Conservation (phyloP, 2,888 invertebrate species). For the Coelopa pilipes region DNA sequence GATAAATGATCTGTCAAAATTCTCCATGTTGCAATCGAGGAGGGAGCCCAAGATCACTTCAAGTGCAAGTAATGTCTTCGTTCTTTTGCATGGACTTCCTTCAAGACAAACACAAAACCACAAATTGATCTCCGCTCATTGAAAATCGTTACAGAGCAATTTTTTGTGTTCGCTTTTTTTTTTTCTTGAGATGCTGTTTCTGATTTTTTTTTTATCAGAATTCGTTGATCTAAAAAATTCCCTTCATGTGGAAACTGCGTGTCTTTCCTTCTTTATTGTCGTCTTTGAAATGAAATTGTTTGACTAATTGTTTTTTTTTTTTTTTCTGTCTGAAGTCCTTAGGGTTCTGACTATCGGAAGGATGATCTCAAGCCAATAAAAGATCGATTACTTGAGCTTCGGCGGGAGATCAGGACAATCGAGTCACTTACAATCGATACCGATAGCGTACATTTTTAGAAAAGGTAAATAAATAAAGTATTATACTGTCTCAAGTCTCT, state of each 20-base stretch:
- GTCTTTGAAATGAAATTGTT: background rate
- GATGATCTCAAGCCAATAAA: too few relatives aligned
- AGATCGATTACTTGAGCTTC: too few relatives aligned
- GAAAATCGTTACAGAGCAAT: background rate
- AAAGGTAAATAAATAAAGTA: too few relatives aligned
- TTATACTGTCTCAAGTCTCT: too few relatives aligned
- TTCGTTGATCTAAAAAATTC: background rate
- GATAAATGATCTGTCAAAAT: conserved; percentile 28
- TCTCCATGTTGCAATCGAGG: background rate
- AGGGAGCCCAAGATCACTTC: conserved; percentile 1
- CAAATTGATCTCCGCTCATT: background rate
- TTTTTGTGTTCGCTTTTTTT: background rate
- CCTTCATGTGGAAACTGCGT: background rate
- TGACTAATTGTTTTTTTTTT: background rate
- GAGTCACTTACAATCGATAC: too few relatives aligned
- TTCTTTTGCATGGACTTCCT: background rate
- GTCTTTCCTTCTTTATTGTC: background rate
- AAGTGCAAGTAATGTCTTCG: conserved; percentile 11
- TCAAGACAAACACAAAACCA: background rate
- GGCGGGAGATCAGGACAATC: too few relatives aligned
- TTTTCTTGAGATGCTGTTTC: background rate
- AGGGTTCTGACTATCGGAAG: too few relatives aligned
- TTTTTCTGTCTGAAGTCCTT: too few relatives aligned
- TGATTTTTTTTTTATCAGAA: background rate
- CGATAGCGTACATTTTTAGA: too few relatives aligned